Evolutionary conservation across 2,113 vertebrate genomes (phyloP).

Genomic region (Tinamus guttatus): DNA sequence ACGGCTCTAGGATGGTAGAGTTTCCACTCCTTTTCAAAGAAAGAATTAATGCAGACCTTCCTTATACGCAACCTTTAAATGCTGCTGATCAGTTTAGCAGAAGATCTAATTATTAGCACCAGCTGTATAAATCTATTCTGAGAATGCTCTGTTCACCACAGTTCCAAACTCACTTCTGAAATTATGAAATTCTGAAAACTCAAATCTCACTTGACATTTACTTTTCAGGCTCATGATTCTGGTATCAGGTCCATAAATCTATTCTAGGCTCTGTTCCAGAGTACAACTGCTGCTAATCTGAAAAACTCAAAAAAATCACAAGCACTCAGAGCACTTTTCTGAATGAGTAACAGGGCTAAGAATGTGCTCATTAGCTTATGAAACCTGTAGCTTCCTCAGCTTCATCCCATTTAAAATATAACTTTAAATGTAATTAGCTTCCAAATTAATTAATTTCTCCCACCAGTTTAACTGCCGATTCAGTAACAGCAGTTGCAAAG

Average conservation of each 20-base stretch:
- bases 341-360: neutral
- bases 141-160: neutral
- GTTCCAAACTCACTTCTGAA: neutral
- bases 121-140: neutral
- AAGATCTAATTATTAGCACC: neutral
- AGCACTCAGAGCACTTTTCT: neutral
- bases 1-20: neutral
- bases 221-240: neutral
- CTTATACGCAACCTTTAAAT: neutral
- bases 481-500: neutral
- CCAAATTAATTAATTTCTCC: neutral
- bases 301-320: neutral
- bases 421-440: neutral
- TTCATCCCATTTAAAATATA: neutral
- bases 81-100: fast-evolving
- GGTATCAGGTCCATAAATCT: neutral
- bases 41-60: neutral
- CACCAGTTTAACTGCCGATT: neutral
- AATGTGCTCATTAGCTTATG: neutral
- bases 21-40: neutral
- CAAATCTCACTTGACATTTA: neutral
- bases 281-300: neutral
- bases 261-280: neutral
- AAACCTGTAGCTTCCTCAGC: neutral
- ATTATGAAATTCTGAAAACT: neutral